A percentile compares a stretch with the other conserved stretches of the same genome.
phyloP scores from a whole-genome alignment of 1,140 invertebrate species.

The Drosophila pseudoobscura region DNA sequence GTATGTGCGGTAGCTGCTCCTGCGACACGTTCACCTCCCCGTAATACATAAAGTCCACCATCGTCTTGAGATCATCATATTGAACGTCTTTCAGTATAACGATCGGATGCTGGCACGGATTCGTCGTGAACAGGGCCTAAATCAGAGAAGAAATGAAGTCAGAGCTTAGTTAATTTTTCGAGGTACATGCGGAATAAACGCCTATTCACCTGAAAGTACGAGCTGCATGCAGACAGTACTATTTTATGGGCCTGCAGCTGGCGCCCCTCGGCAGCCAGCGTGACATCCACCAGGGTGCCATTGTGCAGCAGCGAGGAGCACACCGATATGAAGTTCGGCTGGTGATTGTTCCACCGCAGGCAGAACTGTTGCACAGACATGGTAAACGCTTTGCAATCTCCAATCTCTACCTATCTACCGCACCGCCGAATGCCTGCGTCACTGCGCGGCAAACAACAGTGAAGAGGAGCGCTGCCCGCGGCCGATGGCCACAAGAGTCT shows the following conservation, averaged over 20 bases:
- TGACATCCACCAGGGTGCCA: slow-evolving; percentile 94
- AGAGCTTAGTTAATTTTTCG: too few relatives aligned
- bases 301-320: slow-evolving; percentile 91
- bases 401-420: slow-evolving; percentile 10
- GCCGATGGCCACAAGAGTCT: not conserved
- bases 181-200: slow-evolving; percentile 1
- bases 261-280: slow-evolving; percentile 92
- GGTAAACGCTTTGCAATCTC: slow-evolving; percentile 49
- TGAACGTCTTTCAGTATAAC: slow-evolving; percentile 95
- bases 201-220: slow-evolving; percentile 90
- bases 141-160: slow-evolving; percentile 19
- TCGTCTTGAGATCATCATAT: slow-evolving; percentile 92
- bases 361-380: slow-evolving; percentile 94
- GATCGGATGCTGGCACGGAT: slow-evolving; percentile 95
- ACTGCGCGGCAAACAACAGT: slow-evolving; percentile 48
- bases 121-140: slow-evolving; percentile 90
- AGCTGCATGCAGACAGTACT: slow-evolving; percentile 93
- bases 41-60: slow-evolving; percentile 96
- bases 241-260: slow-evolving; percentile 94
- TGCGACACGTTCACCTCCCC: slow-evolving; percentile 95
- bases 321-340: slow-evolving; percentile 93
- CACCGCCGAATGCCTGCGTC: slow-evolving; percentile 31
- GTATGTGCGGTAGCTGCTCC: slow-evolving; percentile 92
- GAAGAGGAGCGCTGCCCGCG: slow-evolving; percentile 15
- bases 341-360: slow-evolving; percentile 94